Evolutionary conservation across 2,888 invertebrate species (phyloP).

Genomic region (Nomada ruficornis): DNA sequence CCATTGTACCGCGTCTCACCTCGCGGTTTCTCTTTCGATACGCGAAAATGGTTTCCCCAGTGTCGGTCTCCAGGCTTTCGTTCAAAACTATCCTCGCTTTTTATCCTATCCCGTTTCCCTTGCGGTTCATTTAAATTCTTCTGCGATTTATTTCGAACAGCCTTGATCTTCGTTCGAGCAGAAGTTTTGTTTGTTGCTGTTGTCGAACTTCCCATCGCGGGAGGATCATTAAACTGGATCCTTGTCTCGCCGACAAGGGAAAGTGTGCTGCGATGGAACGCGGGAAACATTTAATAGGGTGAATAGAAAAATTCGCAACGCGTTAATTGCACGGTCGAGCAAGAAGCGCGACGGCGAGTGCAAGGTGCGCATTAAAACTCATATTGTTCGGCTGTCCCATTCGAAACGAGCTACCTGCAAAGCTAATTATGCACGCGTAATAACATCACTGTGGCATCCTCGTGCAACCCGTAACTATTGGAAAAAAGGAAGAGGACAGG

Average conservation of each 20-base stretch:
- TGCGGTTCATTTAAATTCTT: not conserved
- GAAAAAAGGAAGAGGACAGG: conserved; percentile 6
- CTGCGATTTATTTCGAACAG: not conserved
- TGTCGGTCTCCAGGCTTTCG: not conserved
- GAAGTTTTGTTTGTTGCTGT: too few relatives aligned
- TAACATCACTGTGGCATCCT: conserved; percentile 35
- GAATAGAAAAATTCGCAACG: not conserved
- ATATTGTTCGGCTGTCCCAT: not conserved
- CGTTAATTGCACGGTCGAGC: not conserved
- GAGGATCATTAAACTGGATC: too few relatives aligned
- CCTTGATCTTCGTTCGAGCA: not conserved
- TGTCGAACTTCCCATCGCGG: too few relatives aligned
- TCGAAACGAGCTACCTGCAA: conserved; percentile 22
- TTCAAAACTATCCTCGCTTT: not conserved
- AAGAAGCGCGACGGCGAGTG: not conserved
- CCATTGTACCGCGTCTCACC: conserved; percentile 52
- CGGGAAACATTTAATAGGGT: not conserved
- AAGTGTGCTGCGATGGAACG: too few relatives aligned
- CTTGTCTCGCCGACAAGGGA: too few relatives aligned
- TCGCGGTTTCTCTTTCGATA: conserved; percentile 64
- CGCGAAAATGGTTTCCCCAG: conserved; percentile 40
- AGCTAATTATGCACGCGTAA: conserved; percentile 52
- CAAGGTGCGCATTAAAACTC: conserved; percentile 5
- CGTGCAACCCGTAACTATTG: conserved; percentile 31
- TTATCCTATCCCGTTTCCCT: not conserved